Conservation (phyloP, 2,797 vertebrate species). For the Lacerta bilineata region DNA sequence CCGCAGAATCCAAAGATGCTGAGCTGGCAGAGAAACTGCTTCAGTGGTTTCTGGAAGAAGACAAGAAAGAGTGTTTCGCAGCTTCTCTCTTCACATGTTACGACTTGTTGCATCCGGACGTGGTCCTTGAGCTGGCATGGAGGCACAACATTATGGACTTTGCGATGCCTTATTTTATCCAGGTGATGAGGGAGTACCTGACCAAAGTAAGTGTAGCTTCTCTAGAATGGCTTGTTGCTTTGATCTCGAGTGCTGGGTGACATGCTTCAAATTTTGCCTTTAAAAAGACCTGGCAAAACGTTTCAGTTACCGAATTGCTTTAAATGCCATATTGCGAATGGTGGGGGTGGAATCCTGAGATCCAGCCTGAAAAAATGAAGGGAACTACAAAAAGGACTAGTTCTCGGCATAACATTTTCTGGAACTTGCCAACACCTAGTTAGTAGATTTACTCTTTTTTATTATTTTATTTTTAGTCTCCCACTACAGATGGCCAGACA, state of each 20-base stretch:
- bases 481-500: not conserved
- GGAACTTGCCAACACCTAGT: not conserved
- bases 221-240: not conserved
- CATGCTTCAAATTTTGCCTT: not conserved
- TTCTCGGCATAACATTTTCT: not conserved
- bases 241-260: not conserved
- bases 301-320: not conserved
- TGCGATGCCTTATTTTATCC: slow-evolving; percentile 94
- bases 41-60: slow-evolving; percentile 93
- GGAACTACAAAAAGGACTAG: not conserved
- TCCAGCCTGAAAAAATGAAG: not conserved
- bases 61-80: slow-evolving; percentile 88
- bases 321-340: not conserved
- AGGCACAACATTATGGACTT: slow-evolving; percentile 91
- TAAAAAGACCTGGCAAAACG: not conserved
- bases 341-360: not conserved
- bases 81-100: slow-evolving; percentile 92
- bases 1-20: slow-evolving; percentile 89
- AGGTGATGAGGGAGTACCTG: slow-evolving; percentile 93
- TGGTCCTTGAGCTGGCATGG: slow-evolving; percentile 92
- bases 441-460: not conserved
- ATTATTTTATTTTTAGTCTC: too few relatives aligned
- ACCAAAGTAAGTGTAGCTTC: slow-evolving; percentile 84
- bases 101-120: slow-evolving; percentile 89
- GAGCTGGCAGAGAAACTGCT: slow-evolving; percentile 89